Conservation (phyloP, 2,888 invertebrate genomes). For the Ceraclea dissimilis region DNA sequence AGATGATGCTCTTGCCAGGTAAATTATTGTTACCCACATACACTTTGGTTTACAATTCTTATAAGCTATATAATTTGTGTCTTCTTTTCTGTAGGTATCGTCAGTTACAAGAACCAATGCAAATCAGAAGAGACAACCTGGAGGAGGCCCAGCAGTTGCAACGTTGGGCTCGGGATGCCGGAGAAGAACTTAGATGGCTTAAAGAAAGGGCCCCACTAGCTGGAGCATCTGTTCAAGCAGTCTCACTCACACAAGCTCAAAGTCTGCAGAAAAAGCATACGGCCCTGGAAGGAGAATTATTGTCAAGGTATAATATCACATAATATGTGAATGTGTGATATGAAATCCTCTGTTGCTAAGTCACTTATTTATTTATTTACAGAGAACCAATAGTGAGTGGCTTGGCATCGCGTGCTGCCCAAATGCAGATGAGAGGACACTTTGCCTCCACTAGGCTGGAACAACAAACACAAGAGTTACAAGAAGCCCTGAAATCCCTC, state of each 20-base stretch:
- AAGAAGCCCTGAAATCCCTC: slow-evolving; percentile 60
- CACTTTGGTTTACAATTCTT: too few relatives aligned
- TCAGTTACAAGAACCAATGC: slow-evolving; percentile 81
- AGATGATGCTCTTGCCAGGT: slow-evolving; percentile 30
- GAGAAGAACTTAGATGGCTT: slow-evolving; percentile 92
- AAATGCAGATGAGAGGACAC: slow-evolving; percentile 78
- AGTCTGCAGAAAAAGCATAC: slow-evolving; percentile 90
- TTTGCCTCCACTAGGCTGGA: slow-evolving; percentile 74
- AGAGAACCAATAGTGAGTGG: slow-evolving; percentile 76
- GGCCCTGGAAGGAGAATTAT: slow-evolving; percentile 80
- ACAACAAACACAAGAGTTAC: slow-evolving; percentile 57
- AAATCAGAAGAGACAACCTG: slow-evolving; percentile 83
- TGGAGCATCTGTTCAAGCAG: slow-evolving; percentile 39
- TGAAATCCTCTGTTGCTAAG: background rate
- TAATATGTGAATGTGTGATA: background rate
- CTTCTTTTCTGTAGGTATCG: slow-evolving; percentile 49
- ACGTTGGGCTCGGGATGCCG: slow-evolving; percentile 84
- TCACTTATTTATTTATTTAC: slow-evolving; percentile 7
- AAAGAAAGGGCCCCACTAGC: slow-evolving; percentile 65
- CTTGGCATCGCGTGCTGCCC: slow-evolving; percentile 64
- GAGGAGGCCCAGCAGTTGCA: slow-evolving; percentile 84
- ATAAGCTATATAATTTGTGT: background rate
- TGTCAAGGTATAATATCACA: slow-evolving; percentile 50
- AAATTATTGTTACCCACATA: background rate
- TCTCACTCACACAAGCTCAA: slow-evolving; percentile 73